Base-by-base conservation (phyloP, 2,113 vertebrate genomes). In the Pogonocichla stellata region DNA sequence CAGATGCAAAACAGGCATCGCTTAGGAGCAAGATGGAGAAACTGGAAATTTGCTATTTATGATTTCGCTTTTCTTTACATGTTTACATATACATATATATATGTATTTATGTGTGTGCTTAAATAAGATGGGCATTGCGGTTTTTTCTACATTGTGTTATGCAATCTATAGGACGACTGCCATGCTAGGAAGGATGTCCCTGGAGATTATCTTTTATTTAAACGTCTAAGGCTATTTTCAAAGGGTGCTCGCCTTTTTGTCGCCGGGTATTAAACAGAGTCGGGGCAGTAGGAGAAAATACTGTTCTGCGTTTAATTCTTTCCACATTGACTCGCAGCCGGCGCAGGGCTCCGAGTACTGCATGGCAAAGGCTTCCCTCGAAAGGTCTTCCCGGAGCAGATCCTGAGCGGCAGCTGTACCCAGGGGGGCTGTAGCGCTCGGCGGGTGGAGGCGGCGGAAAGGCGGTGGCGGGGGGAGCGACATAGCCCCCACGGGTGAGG, bases 1-100 rank as follows among this genome's bases (percentile, higher is more conserved):
- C 67, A 60, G 74, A 93, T 94, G 96, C 93, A 85, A 94, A 96
- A 86, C 15, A 79, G 69, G 81, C 91, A 90, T 75, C 51, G 80
- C 82, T 82, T 14, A 84, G 84, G 91, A 83, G 74, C 85, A 42
- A 80, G 79, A 85, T 26, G 86, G 84, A 93, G 90, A 91, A 91
- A 62, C 43, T 6, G 31, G 9, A 34, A 89, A 75, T 87, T 74
- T 70, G 47, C 88, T 54, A 62, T 53, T 51, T 69, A 45, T 38
- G 67, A 78, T 89, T 86, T 89, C 6, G 28, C 84, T 84, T 86
- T 85, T 79, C 85, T 74, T 71, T 73, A 47, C 50, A 22, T 57
- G 33, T 42, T 57, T 73, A 8, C 31, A 20, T 45, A 29, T 77
- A 24, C n/a, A 17, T 12, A 2, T 47, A 24, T 9, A 2, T 43